Conservation (phyloP, 2,797 vertebrate species). For the Harpagifer antarcticus region DNA sequence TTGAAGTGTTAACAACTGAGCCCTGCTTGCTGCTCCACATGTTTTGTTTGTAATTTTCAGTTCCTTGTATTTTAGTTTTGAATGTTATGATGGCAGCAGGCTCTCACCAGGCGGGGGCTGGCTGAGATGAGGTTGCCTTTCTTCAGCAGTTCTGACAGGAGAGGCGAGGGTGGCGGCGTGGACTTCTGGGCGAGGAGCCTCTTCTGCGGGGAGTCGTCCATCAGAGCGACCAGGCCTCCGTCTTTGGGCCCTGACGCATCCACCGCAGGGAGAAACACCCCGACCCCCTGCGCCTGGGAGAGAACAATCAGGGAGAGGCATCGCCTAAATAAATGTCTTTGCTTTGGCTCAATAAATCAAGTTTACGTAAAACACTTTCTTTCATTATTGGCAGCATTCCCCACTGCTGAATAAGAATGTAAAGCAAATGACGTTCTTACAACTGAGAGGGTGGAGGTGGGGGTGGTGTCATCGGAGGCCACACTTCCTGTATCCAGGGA, state of each 20-base stretch:
- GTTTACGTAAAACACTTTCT: neutral
- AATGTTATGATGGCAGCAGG: neutral
- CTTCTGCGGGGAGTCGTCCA: constrained; percentile 97
- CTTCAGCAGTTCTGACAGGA: constrained; percentile 98
- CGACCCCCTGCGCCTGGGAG: constrained; percentile 89
- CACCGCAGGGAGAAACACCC: constrained; percentile 85
- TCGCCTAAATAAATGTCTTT: neutral
- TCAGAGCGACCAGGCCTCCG: constrained; percentile 89
- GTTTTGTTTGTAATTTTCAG: neutral
- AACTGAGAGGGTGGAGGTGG: constrained; percentile 79
- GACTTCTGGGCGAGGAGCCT: constrained; percentile 95
- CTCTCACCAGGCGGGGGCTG: constrained; percentile 88
- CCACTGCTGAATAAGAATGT: neutral
- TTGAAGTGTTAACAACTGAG: neutral
- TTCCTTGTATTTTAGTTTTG: neutral
- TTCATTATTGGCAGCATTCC: neutral
- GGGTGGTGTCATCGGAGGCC: constrained; percentile 87
- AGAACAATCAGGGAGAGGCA: constrained; percentile 53
- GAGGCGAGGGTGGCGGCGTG: constrained; percentile 97
- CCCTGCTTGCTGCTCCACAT: neutral
- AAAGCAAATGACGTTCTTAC: constrained; percentile 64
- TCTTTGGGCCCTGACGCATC: constrained; percentile 89
- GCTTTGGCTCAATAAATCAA: neutral
- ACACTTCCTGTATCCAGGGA: constrained; percentile 87
- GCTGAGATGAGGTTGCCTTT: constrained; percentile 96